Evolutionary conservation across 2,888 invertebrate species (phyloP).

Genomic region (Melipona beecheii): DNA sequence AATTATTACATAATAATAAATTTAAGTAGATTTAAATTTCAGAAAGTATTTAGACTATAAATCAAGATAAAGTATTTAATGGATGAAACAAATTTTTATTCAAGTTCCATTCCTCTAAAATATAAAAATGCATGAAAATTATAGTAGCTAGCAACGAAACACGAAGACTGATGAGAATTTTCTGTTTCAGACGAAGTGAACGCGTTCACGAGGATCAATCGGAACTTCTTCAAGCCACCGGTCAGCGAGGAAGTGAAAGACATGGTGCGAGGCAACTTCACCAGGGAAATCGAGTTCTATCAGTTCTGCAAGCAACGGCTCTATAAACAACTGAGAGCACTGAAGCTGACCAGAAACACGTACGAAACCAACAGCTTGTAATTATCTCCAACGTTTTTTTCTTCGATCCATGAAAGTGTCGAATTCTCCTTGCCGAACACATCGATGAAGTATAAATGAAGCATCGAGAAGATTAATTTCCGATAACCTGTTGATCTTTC

Average conservation of each 20-base stretch:
- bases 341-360: conserved; percentile 85
- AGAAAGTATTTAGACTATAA: too few relatives aligned
- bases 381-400: background rate
- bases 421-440: background rate
- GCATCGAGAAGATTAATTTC: background rate
- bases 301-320: conserved; percentile 94
- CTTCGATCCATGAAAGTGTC: background rate
- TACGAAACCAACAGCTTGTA: conserved; percentile 42
- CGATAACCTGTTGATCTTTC: background rate
- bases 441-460: background rate
- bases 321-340: conserved; percentile 91
- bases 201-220: conserved; percentile 91
- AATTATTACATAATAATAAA: too few relatives aligned
- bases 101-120: too few relatives aligned
- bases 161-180: background rate
- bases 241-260: conserved; percentile 94
- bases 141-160: too few relatives aligned
- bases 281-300: conserved; percentile 95
- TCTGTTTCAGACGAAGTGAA: conserved; percentile 88
- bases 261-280: conserved; percentile 93
- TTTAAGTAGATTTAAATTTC: too few relatives aligned
- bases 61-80: too few relatives aligned
- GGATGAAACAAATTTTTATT: too few relatives aligned
- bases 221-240: conserved; percentile 94
- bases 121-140: background rate